A percentile compares a stretch with the other conserved stretches of the same genome.
phyloP scores from a whole-genome alignment of 2,113 vertebrate species.

The Progne subis region DNA sequence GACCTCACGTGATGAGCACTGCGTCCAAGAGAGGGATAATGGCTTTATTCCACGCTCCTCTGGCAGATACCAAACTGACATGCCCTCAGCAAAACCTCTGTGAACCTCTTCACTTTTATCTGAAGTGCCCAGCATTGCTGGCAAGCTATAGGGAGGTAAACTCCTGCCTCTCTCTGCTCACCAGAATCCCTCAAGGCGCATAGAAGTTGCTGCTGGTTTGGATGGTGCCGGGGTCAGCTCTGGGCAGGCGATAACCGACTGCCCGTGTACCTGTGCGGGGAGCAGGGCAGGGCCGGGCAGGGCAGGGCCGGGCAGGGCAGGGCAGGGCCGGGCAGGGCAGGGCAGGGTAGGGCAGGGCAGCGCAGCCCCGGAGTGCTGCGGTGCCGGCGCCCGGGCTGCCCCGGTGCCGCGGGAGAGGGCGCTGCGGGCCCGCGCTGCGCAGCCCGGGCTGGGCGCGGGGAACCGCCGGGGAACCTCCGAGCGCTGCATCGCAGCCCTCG shows the following conservation, averaged over 20 bases:
- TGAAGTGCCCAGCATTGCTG: background rate
- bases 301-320: background rate
- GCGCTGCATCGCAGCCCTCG: background rate
- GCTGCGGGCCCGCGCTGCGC: background rate
- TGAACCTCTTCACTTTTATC: background rate
- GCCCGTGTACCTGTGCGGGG: fast-evolving
- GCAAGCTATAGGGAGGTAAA: background rate
- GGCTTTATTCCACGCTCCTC: background rate
- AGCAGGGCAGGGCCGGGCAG: background rate
- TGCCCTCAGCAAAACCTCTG: background rate
- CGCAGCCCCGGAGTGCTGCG: background rate
- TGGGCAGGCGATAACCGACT: background rate
- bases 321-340: background rate
- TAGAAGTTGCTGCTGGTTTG: background rate
- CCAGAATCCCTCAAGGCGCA: background rate
- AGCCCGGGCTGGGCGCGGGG: background rate
- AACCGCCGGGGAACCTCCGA: background rate
- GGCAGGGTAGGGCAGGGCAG: too few species aligned
- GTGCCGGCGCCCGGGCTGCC: background rate
- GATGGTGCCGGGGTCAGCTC: background rate
- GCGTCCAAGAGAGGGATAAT: background rate
- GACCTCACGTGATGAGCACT: background rate
- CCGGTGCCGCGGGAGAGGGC: background rate
- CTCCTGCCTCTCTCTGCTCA: background rate
- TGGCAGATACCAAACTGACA: background rate